These are phyloP conservation scores for Wiebesia pumilae DNA, from an alignment of 1,140 invertebrate genomes.

Conservation along the genomic window DNA sequence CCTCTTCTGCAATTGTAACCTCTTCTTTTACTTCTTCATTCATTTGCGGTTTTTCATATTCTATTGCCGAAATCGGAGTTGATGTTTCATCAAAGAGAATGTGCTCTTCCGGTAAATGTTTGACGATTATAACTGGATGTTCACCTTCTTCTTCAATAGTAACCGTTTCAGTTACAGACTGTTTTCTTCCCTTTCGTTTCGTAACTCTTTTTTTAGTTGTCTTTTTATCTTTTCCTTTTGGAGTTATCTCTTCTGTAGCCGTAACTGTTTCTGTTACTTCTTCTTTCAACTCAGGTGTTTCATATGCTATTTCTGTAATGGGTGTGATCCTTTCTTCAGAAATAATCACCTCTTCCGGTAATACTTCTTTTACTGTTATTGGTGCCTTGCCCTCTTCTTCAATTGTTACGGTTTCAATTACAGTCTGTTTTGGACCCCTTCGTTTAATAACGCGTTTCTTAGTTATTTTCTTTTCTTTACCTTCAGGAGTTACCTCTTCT, in stretches of 20 bases:
- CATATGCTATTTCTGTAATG: no score
- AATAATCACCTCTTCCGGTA: conserved; percentile 50
- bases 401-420: conserved; percentile 73
- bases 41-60: conserved; percentile 19
- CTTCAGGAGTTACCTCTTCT: conserved; percentile 5
- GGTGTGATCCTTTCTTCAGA: no score
- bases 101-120: no score
- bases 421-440: conserved; percentile 69
- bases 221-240: no score
- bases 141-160: no score
- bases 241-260: no score
- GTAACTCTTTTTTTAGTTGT: no score
- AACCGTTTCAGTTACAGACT: no score
- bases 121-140: no score
- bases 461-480: conserved; percentile 52
- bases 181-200: no score
- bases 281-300: no score
- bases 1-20: conserved; percentile 28
- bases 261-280: no score
- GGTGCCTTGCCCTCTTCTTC: conserved; percentile 73
- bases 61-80: conserved; percentile 51
- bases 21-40: conserved; percentile 48
- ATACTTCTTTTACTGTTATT: conserved; percentile 62
- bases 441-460: conserved; percentile 56
- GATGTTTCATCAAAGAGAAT: background rate